phyloP scores from a whole-genome alignment of 2,888 invertebrate species.

The Meiosimyza decipiens region DNA sequence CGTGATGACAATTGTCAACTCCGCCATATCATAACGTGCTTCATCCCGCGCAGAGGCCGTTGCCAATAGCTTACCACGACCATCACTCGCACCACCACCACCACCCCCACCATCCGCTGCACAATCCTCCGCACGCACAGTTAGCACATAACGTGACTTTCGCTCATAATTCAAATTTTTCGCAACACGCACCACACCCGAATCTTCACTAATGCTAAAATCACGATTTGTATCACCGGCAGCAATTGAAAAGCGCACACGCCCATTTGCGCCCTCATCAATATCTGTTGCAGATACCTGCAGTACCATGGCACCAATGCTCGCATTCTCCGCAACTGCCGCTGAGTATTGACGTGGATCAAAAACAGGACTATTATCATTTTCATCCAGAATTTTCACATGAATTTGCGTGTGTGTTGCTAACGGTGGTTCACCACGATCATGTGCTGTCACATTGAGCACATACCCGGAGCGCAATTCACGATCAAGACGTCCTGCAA shows the following conservation, averaged over 20 bases:
- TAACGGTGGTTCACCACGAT: conserved; percentile 86
- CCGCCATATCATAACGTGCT: conserved; percentile 79
- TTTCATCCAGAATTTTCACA: conserved; percentile 85
- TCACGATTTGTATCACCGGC: conserved; percentile 91
- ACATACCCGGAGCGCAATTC: conserved; percentile 81
- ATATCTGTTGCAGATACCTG: conserved; percentile 91
- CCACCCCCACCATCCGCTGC: conserved; percentile 73
- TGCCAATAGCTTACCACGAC: neutral
- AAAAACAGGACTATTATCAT: conserved; percentile 90
- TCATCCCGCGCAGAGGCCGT: conserved; percentile 41
- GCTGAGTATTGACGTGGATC: conserved; percentile 91
- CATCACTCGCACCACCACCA: conserved; percentile 10
- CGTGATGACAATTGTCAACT: conserved; percentile 84
- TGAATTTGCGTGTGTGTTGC: conserved; percentile 76
- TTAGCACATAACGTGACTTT: conserved; percentile 83
- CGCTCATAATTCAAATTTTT: conserved; percentile 95
- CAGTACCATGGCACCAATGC: conserved; percentile 89
- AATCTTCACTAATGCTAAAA: conserved; percentile 91
- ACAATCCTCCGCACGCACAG: conserved; percentile 89
- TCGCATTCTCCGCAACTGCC: conserved; percentile 92
- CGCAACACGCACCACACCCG: conserved; percentile 89
- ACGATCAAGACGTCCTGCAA: conserved; percentile 87
- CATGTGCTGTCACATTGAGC: conserved; percentile 83
- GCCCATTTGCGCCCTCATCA: conserved; percentile 89
- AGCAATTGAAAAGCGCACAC: conserved; percentile 89